Evolutionary conservation across 1,140 invertebrate genomes (phyloP).

Genomic region (Drosophila yakuba): DNA sequence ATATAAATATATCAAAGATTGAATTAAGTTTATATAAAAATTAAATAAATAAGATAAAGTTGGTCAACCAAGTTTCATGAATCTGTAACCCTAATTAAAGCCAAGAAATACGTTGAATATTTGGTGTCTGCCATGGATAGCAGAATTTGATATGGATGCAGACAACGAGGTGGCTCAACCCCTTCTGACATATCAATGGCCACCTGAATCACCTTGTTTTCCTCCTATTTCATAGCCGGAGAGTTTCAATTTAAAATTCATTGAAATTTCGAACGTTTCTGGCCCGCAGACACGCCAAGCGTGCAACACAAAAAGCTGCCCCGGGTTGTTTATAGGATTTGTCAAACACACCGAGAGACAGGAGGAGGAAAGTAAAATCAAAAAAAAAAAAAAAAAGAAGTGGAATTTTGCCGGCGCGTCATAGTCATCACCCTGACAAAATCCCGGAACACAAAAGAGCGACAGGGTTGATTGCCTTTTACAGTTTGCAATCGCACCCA

Average conservation of each 20-base stretch:
- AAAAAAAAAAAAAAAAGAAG: slow-evolving; percentile 20
- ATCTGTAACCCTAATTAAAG: neutral
- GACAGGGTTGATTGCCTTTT: slow-evolving; percentile 76
- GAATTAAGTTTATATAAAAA: too few relatives aligned
- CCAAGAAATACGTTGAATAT: neutral
- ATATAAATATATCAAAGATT: neutral
- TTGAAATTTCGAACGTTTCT: slow-evolving; percentile 66
- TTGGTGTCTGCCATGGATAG: neutral
- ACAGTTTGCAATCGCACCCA: slow-evolving; percentile 51
- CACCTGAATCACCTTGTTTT: slow-evolving; percentile 21
- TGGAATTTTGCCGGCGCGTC: slow-evolving; percentile 55
- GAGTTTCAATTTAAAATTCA: slow-evolving; percentile 78
- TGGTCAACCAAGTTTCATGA: too few relatives aligned
- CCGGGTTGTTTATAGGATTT: slow-evolving; percentile 75
- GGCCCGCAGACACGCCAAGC: slow-evolving; percentile 53
- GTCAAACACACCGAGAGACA: slow-evolving; percentile 41
- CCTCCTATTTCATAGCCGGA: slow-evolving; percentile 27
- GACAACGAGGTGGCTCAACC: neutral
- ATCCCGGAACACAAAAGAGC: slow-evolving; percentile 37
- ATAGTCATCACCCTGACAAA: slow-evolving; percentile 63
- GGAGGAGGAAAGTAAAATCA: slow-evolving; percentile 11
- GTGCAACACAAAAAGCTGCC: slow-evolving; percentile 49
- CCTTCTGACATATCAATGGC: slow-evolving; percentile 23
- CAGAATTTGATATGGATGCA: neutral
- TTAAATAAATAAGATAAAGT: too few relatives aligned